Percentiles rank a stretch among this genome's conserved stretches.
These are phyloP conservation scores for Drosophila neonasuta DNA, from an alignment of 2,888 invertebrate genomes.

Conservation along the genomic window DNA sequence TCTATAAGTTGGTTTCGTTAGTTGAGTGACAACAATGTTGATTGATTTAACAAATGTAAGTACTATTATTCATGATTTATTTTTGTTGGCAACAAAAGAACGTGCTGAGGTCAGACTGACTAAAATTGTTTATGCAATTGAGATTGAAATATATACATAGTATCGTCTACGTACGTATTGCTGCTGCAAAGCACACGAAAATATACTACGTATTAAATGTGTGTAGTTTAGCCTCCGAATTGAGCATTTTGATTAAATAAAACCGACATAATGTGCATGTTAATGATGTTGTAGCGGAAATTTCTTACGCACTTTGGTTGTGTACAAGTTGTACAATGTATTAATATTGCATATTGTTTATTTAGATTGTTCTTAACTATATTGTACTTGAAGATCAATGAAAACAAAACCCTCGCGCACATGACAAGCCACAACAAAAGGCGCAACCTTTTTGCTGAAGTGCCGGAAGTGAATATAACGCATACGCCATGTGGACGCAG, in stretches of 20 bases:
- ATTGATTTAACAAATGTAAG: conserved; percentile 21
- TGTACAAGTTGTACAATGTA: background rate
- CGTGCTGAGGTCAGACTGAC: conserved; percentile 68
- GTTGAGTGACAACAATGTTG: conserved; percentile 25
- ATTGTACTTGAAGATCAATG: conserved; percentile 67
- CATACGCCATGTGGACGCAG: conserved; percentile 56
- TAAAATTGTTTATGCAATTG: conserved; percentile 55
- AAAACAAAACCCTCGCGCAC: conserved; percentile 38
- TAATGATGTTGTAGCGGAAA: conserved; percentile 61
- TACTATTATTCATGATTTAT: conserved; percentile 51
- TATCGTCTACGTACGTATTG: conserved; percentile 1
- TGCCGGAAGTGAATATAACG: conserved; percentile 69
- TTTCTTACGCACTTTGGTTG: conserved; percentile 62
- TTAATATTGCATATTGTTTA: conserved; percentile 5
- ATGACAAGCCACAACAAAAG: conserved; percentile 23
- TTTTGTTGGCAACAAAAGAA: conserved; percentile 45
- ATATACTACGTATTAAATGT: conserved; percentile 7
- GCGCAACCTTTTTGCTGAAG: conserved; percentile 38
- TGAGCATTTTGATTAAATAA: conserved; percentile 58
- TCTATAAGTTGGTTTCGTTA: conserved; percentile 13
- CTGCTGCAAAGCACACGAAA: background rate
- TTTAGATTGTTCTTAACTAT: conserved; percentile 27
- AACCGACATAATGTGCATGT: conserved; percentile 23
- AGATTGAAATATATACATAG: conserved; percentile 31
- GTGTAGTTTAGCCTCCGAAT: conserved; percentile 42